Evolutionary conservation across 2,888 invertebrate species (phyloP).

Genomic region (Eupithecia subfuscata): DNA sequence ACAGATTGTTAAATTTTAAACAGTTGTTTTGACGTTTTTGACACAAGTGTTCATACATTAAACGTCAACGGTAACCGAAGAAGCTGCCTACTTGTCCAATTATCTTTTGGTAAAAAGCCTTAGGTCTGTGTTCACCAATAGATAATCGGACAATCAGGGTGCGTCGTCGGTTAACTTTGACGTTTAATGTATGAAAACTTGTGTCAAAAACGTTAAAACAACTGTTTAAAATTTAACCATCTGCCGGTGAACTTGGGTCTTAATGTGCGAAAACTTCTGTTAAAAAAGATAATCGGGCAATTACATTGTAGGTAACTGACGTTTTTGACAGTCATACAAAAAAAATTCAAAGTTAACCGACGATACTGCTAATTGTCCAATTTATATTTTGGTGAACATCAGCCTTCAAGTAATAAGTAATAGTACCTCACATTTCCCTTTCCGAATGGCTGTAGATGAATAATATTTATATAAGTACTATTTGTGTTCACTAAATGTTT

Average conservation of each 20-base stretch:
- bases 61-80: too few species aligned
- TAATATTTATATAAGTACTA: background rate
- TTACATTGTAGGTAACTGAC: too few species aligned
- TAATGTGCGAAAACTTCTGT: background rate
- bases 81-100: too few species aligned
- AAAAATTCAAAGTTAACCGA: background rate
- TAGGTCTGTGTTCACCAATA: background rate
- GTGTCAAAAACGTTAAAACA: background rate
- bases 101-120: too few species aligned
- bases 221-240: too few species aligned
- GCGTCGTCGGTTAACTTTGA: too few species aligned
- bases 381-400: background rate
- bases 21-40: too few species aligned
- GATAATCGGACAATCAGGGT: background rate
- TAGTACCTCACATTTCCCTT: background rate
- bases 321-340: background rate
- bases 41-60: too few species aligned
- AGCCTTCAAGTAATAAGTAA: background rate
- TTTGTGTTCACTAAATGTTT: background rate
- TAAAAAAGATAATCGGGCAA: background rate
- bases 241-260: too few species aligned
- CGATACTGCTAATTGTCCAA: background rate
- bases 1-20: too few species aligned
- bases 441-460: slow-evolving; percentile 1
- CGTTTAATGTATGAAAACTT: background rate